These are phyloP conservation scores for Schrankia costaestrigalis DNA, from an alignment of 2,888 invertebrate species.

Conservation along the genomic window DNA sequence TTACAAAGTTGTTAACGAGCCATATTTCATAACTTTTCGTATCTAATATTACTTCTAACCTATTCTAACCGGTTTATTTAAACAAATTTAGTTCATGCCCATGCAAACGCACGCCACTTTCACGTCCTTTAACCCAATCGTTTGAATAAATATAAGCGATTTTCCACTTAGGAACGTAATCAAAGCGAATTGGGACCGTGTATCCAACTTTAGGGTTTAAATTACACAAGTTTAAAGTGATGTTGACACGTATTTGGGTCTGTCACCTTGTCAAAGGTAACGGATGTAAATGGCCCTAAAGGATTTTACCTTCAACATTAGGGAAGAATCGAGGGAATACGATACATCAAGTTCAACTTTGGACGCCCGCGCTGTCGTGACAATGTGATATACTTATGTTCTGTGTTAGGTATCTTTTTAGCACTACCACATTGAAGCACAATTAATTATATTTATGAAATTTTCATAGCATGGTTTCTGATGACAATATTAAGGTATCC, in stretches of 20 bases:
- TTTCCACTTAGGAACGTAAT: constrained; percentile 28
- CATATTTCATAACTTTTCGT: too few species aligned
- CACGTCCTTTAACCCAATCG: constrained; percentile 11
- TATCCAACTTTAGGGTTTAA: constrained; percentile 30
- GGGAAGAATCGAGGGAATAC: constrained; percentile 23
- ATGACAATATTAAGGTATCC: too few species aligned
- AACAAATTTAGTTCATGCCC: constrained; percentile 3
- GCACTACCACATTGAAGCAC: too few species aligned
- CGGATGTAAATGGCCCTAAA: constrained; percentile 23
- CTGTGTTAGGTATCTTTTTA: too few species aligned
- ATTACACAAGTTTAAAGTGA: constrained; percentile 37
- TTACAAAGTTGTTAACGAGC: too few species aligned
- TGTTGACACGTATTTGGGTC: constrained; percentile 31
- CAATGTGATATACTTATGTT: too few species aligned
- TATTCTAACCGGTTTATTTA: too few species aligned
- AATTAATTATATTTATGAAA: too few species aligned
- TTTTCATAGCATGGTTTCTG: too few species aligned
- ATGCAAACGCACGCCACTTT: constrained; percentile 14
- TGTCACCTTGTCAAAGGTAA: constrained; percentile 34
- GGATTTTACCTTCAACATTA: constrained; percentile 20
- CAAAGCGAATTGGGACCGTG: constrained; percentile 26
- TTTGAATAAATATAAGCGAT: constrained; percentile 31
- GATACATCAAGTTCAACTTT: constrained; percentile 17
- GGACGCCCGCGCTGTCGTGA: too few species aligned
- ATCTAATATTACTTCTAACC: too few species aligned